Conservation (phyloP, 2,113 vertebrate species). For the Notarius lentiginosus region DNA sequence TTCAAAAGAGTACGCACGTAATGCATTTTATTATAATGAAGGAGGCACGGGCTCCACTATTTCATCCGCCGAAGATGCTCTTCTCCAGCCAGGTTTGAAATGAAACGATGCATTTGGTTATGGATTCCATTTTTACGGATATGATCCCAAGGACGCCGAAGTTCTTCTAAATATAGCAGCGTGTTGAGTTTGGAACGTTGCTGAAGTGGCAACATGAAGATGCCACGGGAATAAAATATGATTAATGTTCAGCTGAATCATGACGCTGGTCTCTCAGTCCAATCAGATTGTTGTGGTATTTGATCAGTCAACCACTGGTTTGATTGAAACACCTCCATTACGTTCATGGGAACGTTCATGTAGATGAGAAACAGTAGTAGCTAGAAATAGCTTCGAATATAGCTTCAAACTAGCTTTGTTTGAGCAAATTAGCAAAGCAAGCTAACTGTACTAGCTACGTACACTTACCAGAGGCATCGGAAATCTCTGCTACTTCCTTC, state of each 20-base stretch:
- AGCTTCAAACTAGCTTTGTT: background rate
- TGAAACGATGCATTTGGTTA: conserved; percentile 72
- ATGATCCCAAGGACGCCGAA: conserved; percentile 68
- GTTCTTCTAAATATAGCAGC: conserved; percentile 66
- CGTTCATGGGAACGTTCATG: too few species aligned
- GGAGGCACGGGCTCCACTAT: conserved; percentile 57
- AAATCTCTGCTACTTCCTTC: too few species aligned
- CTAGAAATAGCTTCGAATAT: background rate
- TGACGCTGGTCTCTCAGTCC: background rate
- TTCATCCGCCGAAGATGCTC: conserved; percentile 64
- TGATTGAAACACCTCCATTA: background rate
- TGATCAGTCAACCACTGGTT: background rate
- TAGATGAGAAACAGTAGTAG: too few species aligned
- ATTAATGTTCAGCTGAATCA: conserved; percentile 2
- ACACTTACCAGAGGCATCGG: too few species aligned
- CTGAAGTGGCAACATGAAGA: conserved; percentile 53
- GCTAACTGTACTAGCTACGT: too few species aligned
- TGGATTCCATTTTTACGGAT: conserved; percentile 57
- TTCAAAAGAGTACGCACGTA: conserved; percentile 48
- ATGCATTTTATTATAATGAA: conserved; percentile 71
- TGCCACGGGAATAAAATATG: conserved; percentile 46
- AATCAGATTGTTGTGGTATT: background rate
- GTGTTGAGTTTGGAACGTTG: conserved; percentile 46
- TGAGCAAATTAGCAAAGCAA: background rate
- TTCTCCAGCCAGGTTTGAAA: conserved; percentile 67